Conservation (phyloP, 2,797 vertebrate species). For the Prunella strophiata region DNA sequence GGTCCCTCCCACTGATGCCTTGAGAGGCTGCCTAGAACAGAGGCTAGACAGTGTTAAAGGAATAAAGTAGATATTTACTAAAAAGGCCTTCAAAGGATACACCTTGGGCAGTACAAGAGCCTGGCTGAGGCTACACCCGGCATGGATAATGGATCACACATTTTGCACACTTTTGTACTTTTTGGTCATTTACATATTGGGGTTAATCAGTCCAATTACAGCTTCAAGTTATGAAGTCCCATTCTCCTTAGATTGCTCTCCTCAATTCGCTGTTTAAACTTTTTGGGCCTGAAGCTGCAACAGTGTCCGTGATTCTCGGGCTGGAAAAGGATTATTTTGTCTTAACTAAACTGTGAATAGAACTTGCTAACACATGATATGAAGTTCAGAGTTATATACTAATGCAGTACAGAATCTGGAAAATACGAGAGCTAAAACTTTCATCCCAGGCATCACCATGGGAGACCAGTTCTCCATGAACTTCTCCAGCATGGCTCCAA, state of each 20-base stretch:
- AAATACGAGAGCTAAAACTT: not conserved
- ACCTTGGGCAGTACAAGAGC: not conserved
- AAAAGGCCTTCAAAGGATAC: not conserved
- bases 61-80: not conserved
- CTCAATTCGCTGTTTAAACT: not conserved
- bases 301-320: not conserved
- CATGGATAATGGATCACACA: not conserved
- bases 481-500: not conserved
- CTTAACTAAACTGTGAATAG: not conserved
- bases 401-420: not conserved
- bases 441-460: not conserved
- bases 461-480: not conserved
- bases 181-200: not conserved
- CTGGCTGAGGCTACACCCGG: not conserved
- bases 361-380: not conserved
- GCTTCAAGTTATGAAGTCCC: not conserved
- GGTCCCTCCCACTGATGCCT: not conserved
- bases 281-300: not conserved
- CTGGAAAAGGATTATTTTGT: not conserved
- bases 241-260: not conserved
- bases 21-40: not conserved
- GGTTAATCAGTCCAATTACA: not conserved
- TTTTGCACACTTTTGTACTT: not conserved
- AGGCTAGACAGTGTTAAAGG: not conserved
- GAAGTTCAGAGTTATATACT: not conserved